These are phyloP conservation scores for Pasiphila rectangulata DNA, from an alignment of 2,888 invertebrate species.

Conservation along the genomic window DNA sequence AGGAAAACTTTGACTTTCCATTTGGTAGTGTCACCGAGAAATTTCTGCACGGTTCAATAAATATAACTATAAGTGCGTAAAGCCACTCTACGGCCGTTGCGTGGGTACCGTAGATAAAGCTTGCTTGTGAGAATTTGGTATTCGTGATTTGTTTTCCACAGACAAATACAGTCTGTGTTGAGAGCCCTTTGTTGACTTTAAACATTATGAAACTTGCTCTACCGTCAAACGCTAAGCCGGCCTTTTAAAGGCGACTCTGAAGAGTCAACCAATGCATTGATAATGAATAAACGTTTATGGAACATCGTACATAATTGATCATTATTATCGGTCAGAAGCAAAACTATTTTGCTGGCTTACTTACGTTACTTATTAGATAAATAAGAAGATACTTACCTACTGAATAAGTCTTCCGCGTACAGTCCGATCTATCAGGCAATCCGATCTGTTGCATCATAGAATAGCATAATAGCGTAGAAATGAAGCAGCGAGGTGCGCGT, in stretches of 20 bases:
- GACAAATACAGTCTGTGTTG: constrained; percentile 2
- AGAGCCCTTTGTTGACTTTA: background rate
- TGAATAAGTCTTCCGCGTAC: constrained; percentile 10
- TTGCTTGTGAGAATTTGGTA: constrained; percentile 7
- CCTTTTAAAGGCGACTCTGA: too few species aligned
- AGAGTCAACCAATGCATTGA: too few species aligned
- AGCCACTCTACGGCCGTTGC: background rate
- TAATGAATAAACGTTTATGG: too few species aligned
- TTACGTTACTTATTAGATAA: constrained; percentile 1
- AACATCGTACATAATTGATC: background rate
- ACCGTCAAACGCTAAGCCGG: background rate
- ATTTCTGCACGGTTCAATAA: constrained; percentile 9
- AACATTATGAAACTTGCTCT: background rate
- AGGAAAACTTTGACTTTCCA: constrained; percentile 74
- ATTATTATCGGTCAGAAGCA: background rate
- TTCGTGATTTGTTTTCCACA: constrained; percentile 9
- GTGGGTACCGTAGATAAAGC: background rate
- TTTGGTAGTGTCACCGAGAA: constrained; percentile 40
- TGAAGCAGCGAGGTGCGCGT: constrained; percentile 30
- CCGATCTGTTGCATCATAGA: constrained; percentile 26
- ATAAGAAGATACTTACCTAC: constrained; percentile 2
- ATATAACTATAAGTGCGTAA: background rate
- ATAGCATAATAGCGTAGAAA: constrained; percentile 28
- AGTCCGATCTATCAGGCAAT: constrained; percentile 20
- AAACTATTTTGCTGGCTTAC: constrained; percentile 10